Percentiles rank a stretch among this genome's conserved stretches.
phyloP scores from a whole-genome alignment of 2,113 vertebrate genomes.

The Mobula birostris region DNA sequence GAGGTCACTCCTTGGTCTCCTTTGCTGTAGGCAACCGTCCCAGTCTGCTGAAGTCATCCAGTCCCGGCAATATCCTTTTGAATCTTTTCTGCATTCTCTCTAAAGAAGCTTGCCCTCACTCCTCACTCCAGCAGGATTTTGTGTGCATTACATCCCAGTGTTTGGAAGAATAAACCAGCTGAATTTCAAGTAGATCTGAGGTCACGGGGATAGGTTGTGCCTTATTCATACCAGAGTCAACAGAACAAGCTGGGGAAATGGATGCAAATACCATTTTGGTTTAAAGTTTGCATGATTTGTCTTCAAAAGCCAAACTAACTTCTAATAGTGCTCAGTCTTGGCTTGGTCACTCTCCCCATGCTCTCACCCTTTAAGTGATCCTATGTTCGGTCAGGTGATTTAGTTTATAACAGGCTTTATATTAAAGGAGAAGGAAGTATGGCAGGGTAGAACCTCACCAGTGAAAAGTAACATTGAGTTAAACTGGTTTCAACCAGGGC shows the following conservation, averaged over 20 bases:
- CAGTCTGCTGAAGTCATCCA: too few relatives aligned
- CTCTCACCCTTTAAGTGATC: neutral
- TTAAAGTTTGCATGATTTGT: neutral
- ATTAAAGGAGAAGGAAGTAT: neutral
- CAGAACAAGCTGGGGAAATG: neutral
- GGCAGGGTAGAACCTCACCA: neutral
- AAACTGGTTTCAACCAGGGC: neutral
- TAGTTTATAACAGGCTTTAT: neutral
- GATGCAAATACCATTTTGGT: neutral
- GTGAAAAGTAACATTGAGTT: too few relatives aligned
- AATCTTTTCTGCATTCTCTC: too few relatives aligned
- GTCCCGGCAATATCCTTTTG: too few relatives aligned
- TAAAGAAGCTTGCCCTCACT: neutral
- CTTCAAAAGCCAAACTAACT: neutral
- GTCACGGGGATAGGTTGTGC: neutral
- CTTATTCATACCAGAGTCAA: neutral
- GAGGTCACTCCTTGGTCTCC: too few relatives aligned
- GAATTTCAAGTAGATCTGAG: neutral
- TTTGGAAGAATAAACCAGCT: neutral
- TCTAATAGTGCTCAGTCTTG: neutral
- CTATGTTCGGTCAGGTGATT: neutral
- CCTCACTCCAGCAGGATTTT: neutral
- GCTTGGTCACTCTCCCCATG: neutral
- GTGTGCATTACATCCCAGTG: neutral
- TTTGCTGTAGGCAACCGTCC: too few relatives aligned